Evolutionary conservation across 2,888 invertebrate species (phyloP).

Genomic region (Pediacus dermestoides): DNA sequence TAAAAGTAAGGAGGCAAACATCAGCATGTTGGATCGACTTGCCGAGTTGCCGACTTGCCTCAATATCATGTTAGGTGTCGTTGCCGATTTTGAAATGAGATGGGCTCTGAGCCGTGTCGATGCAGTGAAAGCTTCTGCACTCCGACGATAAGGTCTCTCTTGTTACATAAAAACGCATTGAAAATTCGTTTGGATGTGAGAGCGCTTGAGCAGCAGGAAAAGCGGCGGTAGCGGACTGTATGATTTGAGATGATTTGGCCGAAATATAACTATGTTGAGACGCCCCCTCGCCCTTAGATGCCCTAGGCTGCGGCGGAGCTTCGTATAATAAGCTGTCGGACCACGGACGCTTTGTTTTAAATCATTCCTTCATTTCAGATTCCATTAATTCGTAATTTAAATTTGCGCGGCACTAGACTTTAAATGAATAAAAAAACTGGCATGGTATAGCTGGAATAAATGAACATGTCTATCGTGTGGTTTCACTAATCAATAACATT

Average conservation of each 20-base stretch:
- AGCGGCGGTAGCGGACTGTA: slow-evolving; percentile 1
- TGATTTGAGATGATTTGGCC: slow-evolving; percentile 17
- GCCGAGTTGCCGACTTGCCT: slow-evolving; percentile 1
- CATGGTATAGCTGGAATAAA: slow-evolving; percentile 11
- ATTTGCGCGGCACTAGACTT: slow-evolving; percentile 25
- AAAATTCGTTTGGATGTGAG: slow-evolving; percentile 2
- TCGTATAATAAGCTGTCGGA: slow-evolving; percentile 30
- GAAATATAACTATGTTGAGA: slow-evolving; percentile 15
- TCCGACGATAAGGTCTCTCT: slow-evolving; percentile 13
- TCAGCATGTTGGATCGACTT: slow-evolving; percentile 4
- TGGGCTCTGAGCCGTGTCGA: slow-evolving; percentile 10
- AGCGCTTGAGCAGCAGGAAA: slow-evolving; percentile 4
- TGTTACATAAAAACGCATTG: slow-evolving; percentile 13
- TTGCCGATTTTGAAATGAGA: slow-evolving; percentile 3
- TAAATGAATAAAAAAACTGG: slow-evolving; percentile 13
- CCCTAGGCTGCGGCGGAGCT: slow-evolving; percentile 12
- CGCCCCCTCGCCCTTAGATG: slow-evolving; percentile 4
- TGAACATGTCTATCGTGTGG: slow-evolving; percentile 12
- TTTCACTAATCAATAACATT: slow-evolving; percentile 10
- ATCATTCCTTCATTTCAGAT: slow-evolving; percentile 33
- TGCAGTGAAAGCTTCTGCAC: slow-evolving; percentile 12
- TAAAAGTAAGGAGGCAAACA: slow-evolving; percentile 1
- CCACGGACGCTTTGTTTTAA: slow-evolving; percentile 29
- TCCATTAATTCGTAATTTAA: slow-evolving; percentile 32
- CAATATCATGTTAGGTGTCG: slow-evolving; percentile 6